Base-by-base conservation (phyloP, 2,797 vertebrate genomes). In the Potorous gilbertii region DNA sequence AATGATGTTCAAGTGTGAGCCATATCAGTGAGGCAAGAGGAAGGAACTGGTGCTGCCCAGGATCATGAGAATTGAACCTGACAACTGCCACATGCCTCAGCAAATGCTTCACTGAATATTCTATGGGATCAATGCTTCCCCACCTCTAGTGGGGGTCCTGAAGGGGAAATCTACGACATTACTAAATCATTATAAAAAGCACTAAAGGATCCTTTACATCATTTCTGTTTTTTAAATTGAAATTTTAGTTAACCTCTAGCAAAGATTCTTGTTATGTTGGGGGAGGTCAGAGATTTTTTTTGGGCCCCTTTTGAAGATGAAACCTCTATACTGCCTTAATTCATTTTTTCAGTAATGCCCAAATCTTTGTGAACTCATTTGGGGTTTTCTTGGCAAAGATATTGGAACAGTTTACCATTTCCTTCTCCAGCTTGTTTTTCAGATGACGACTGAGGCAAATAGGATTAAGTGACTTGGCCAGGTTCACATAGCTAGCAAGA, bases 181-280 rank as follows among this genome's bases (percentile, higher is more conserved):
- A 87, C 8, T 12, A 87, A 87, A 50, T 87, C 21, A 87, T 27
- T 10, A 50, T 46, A 50, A 27, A 87, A 1, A 87, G 9, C 40
- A 50, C 21, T 46, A 87, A 27, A 46, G 3, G 40, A 3, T 81
- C 66, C 16, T 40, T 50, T 93, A 46, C 81, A 0, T 91, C 29
- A 81, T 95, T 93, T 94, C 59, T 28, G 92, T 54, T 92, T 93
- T 92, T 92, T 55, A 91, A 92, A 81, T 95, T 4, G 91, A 90
- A 94, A 2, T 59, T 90, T 95, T n/a, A 92, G 0, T 94, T 55
- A 93, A 93, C 54, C 91, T 13, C 50, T 52, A 92, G 29, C 10
- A 93, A 29, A n/a, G 5, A 87, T 59, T 56, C 62, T 95, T 59
- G 24, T 95, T 95, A 40, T 11, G 2, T 6, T 62, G 8, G 34